phyloP scores from a whole-genome alignment of 2,888 invertebrate genomes.

The Fabriciana adippe region DNA sequence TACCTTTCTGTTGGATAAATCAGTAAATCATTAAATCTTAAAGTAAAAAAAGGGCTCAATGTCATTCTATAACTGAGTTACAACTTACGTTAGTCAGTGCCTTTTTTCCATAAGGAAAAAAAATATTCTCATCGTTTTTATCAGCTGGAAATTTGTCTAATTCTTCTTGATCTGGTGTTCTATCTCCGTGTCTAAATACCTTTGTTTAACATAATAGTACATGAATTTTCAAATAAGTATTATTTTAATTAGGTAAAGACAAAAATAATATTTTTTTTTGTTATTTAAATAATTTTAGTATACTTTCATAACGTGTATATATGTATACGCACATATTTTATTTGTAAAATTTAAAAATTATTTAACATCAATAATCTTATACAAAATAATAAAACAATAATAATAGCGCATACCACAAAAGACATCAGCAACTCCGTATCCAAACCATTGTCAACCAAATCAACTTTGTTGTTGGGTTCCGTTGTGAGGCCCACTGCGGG shows the following conservation, averaged over 20 bases:
- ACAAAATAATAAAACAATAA: not conserved
- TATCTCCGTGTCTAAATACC: constrained; percentile 88
- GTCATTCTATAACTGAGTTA: not conserved
- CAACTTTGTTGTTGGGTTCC: constrained; percentile 47
- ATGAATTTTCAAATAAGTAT: too few relatives aligned
- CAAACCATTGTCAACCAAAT: constrained; percentile 47
- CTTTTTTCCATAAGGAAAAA: constrained; percentile 85
- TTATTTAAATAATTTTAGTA: too few relatives aligned
- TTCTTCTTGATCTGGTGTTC: constrained; percentile 84
- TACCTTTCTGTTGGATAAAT: constrained; percentile 68
- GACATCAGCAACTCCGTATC: constrained; percentile 61
- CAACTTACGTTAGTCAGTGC: constrained; percentile 84
- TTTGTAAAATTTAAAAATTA: not conserved
- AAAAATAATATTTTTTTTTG: too few relatives aligned
- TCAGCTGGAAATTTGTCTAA: constrained; percentile 79
- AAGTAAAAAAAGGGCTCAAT: too few relatives aligned
- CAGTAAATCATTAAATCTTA: not conserved
- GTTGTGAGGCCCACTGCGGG: constrained; percentile 46
- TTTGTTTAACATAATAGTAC: constrained; percentile 46
- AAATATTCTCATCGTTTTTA: constrained; percentile 57
- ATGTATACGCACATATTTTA: too few relatives aligned
- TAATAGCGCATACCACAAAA: constrained; percentile 64
- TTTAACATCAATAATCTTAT: not conserved
- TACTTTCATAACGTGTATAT: not conserved
- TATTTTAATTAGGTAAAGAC: too few relatives aligned